Base-by-base conservation (phyloP, 2,797 vertebrate species). In the Argentina silus region DNA sequence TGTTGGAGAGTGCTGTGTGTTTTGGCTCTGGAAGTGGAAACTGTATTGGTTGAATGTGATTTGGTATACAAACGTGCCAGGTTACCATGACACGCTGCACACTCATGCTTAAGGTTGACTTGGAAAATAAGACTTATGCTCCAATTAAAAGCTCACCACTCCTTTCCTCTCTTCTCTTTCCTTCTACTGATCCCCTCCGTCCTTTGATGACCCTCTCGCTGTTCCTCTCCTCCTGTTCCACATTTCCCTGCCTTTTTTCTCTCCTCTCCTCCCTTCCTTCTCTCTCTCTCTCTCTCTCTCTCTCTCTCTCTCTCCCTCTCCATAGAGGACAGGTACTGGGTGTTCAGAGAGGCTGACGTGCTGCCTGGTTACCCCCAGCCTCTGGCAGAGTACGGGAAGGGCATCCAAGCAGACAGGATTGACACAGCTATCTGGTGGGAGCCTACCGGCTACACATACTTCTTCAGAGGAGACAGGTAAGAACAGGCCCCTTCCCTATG, bases 341-440 rank as follows among this genome's bases (percentile, higher is more conserved):
- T 98, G 62, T 99, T 98, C 89, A 90, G 96, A 69, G 97, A 98
- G 82, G 96, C 97, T 0, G 97, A 97, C n/a, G 90, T 98, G 80
- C 91, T 98, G 75, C 93, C 96, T 0, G 97, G 97, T 44, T 99
- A 98, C 84, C 97, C 97, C 0, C 97, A 97, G 89, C 96, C 96
- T 0, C 81, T 99, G 61, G 90, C 89, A 65, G 93, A 88, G 79
- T 98, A 97, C 0, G 97, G 97, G 50, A 90, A 91, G 74, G 97
- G 95, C 75, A 92, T 98, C 81, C 97, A 97, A 15, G 88, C 93
- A 0, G 91, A 97, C 78, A 81, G 83, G 75, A 96, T 99, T 0
- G 97, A 99, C 77, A 94, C 96, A 0, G 97, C 96, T 0, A 89
- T 99, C 83, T 99, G 97, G 97, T 99, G 97, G 97, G 97, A 99